phyloP scores from a whole-genome alignment of 2,888 invertebrate species.

The Lasioglossum lativentre region DNA sequence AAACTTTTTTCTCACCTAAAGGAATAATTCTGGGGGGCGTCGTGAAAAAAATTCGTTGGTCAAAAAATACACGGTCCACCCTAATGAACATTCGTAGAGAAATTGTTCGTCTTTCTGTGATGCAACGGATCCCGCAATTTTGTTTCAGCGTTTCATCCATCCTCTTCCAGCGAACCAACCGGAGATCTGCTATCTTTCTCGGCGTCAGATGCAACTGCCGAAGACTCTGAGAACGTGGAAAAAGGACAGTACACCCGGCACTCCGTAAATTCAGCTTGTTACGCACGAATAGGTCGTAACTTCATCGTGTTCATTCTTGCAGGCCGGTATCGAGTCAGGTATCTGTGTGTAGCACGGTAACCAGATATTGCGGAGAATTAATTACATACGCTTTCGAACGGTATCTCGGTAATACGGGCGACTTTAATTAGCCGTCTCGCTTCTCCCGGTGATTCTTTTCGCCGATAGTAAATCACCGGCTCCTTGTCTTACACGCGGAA shows the following conservation, averaged over 20 bases:
- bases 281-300: slow-evolving; percentile 57
- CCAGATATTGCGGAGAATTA: slow-evolving; percentile 62
- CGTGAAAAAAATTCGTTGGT: too few species aligned
- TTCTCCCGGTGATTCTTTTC: slow-evolving; percentile 45
- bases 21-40: too few species aligned
- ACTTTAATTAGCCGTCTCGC: slow-evolving; percentile 60
- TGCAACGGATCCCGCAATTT: neutral
- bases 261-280: slow-evolving; percentile 54
- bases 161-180: neutral
- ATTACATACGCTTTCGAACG: slow-evolving; percentile 46
- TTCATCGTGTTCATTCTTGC: slow-evolving; percentile 44
- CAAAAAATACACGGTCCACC: too few species aligned
- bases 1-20: too few species aligned
- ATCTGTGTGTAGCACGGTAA: slow-evolving; percentile 58
- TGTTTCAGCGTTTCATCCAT: neutral
- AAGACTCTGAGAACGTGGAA: neutral
- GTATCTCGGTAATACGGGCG: slow-evolving; percentile 42
- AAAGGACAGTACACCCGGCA: slow-evolving; percentile 5
- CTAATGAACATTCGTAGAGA: too few species aligned
- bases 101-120: neutral
- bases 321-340: slow-evolving; percentile 39
- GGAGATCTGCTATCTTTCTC: neutral
- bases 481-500: slow-evolving; percentile 50
- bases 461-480: slow-evolving; percentile 49
- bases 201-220: neutral